A percentile compares a stretch with the other conserved stretches of the same genome.
These are phyloP conservation scores for Helicoverpa assulta DNA, from an alignment of 2,888 invertebrate genomes.

Conservation along the genomic window DNA sequence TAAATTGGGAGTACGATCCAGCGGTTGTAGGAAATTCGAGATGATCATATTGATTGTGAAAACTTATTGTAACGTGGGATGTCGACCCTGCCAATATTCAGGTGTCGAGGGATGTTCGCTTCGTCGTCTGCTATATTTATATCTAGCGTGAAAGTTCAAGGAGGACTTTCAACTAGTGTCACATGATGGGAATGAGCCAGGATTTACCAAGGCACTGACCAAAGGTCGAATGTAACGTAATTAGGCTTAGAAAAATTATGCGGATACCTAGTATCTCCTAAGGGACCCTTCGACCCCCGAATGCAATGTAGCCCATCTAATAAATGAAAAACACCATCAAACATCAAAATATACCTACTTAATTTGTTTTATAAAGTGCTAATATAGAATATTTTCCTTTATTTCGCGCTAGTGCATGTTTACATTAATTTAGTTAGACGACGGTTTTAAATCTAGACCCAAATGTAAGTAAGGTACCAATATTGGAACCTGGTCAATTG, in stretches of 20 bases:
- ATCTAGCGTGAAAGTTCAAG: conserved; percentile 43
- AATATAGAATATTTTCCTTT: too few species aligned
- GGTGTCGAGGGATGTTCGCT: conserved; percentile 29
- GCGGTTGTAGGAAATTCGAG: conserved; percentile 77
- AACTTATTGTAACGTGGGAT: conserved; percentile 13
- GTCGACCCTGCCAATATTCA: conserved; percentile 31
- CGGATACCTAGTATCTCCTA: background rate
- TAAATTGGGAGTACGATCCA: conserved; percentile 81
- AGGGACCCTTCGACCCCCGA: background rate
- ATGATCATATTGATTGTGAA: conserved; percentile 56
- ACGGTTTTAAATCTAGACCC: conserved; percentile 45
- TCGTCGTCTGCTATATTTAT: conserved; percentile 40
- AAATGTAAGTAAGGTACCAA: conserved; percentile 52
- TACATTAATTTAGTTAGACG: conserved; percentile 11
- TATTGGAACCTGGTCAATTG: conserved; percentile 80
- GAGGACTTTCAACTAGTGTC: conserved; percentile 36
- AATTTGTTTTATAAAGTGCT: too few species aligned
- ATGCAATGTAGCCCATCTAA: conserved; percentile 1
- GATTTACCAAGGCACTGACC: conserved; percentile 20
- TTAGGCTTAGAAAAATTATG: conserved; percentile 33
- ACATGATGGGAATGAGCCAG: conserved; percentile 44
- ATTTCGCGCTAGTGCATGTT: background rate
- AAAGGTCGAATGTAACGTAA: conserved; percentile 23
- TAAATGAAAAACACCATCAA: background rate
- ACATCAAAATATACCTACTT: too few species aligned